Evolutionary conservation across 2,888 invertebrate species (phyloP), one percentile per base, ranked within the genome.

Genomic region (Lasioglossum lativentre): DNA sequence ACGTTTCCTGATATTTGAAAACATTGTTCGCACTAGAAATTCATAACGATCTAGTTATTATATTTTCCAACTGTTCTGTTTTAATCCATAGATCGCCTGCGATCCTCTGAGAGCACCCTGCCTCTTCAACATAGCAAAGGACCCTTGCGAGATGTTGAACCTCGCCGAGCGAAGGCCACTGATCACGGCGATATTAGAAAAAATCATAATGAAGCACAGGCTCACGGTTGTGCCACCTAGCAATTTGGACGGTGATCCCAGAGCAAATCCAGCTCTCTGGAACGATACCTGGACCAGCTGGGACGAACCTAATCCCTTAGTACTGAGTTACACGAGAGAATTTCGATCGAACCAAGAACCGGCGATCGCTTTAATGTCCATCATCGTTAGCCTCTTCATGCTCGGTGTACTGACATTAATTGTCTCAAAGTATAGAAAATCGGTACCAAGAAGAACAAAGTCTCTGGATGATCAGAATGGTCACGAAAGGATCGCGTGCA

Each of bases 251-350:
- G 90, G 93, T 0, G 96, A 96, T 87, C 94, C 95, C 0, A 94
- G 94, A 2, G 96, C 96, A 1, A 95, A 97, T 94, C 97, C 97
- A 0, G 90, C 90, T 0, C 89, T 94, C 10, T 96, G 96, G 95
- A 95, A 96, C 77, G 95, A 95, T 76, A 96, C 96, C 0, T 97
- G 97, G 97, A 95, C 95, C 1, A 95, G 95, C 88, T 97, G 97
- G 97, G 93, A 95, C 90, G 96, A 96, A 59, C 75, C 90, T 14
- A 38, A 82, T 66, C 80, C 79, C 27, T 63, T 86, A 30, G 63
- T 40, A 12, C 40, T 86, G 4, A 47, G 70, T 23, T 59, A 75
- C 42, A 6, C 4, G 0, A 12, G 71, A 2, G 30, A 78, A 23
- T 19, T 16, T 52, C 23, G 19, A 38, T 2, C 52, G 14, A 27